Base-by-base conservation (phyloP, 2,113 vertebrate species). In the Periophthalmodon schlosseri region DNA sequence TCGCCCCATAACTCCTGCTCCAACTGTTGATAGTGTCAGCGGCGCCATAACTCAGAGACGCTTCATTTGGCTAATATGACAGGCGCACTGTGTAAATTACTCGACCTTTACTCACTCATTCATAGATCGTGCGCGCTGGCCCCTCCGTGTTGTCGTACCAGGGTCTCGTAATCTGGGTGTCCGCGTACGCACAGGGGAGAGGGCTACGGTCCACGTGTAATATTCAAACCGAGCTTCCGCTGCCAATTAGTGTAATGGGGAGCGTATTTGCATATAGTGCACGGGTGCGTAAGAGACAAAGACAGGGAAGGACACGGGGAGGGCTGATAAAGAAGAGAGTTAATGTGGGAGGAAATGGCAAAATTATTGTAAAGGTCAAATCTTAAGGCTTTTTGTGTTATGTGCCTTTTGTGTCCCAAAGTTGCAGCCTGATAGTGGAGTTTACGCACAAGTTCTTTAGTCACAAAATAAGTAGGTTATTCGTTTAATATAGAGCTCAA, bases 181-280 rank as follows among this genome's bases (percentile, higher is more conserved):
- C 58, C 65, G 57, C 39, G 49, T 47, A 63, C 16, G 9, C 52
- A 1, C n/a, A 28, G 28, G 56, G 57, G 68, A 75, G 63, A 52
- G 9, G 39, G 9, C 39, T 10, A 81, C 15, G 50, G 39, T 36
- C 52, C 61, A 23, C 20, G 44, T 87, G 66, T 87, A 80, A 85
- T 83, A 86, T 83, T 76, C 70, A 82, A 78, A 78, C 52, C 8
- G 6, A 10, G 39, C 68, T 84, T 61, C 49, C 36, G 39, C 47
- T 72, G 76, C 64, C 89, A 90, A 88, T 90, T 88, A 86, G 73
- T 72, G 76, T 89, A 86, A 89, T 85, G 73, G 70, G 60, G 20
- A 47, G 56, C 0, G 4, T 80, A 85, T 89, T 89, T 91, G 75
- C 79, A 87, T 88, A 46, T 8, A 47, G 69, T 36, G 46, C 52